Base-by-base conservation (phyloP, 2,113 vertebrate species). In the Ammodytes marinus region DNA sequence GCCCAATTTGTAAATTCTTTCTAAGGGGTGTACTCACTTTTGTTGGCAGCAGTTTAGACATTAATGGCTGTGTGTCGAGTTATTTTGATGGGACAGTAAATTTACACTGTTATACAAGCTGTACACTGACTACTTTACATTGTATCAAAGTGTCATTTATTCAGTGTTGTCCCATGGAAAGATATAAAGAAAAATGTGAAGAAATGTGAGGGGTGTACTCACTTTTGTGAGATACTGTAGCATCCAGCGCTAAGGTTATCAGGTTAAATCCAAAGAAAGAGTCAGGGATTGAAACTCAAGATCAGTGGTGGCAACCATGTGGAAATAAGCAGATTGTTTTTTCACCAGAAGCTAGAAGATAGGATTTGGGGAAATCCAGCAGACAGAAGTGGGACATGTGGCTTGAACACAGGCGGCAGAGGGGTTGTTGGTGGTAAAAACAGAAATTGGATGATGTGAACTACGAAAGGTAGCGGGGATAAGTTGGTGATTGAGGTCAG, bases 401-500 rank as follows among this genome's bases (percentile, higher is more conserved):
- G 60, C 47, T 69, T 80, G 54, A 70, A 71, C 55, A 35, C n/a
- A 0, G 13, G n/a, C 14, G 14, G 64, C 42, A 47, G 7, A 13
- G 9, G 49, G 11, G 46, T 47, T 4, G 1, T 59, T 67, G 64
- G 61, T 27, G 27, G 27, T 27, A 27, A 60, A 27, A 66, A 85
- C 45, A 73, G 39, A 75, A 76, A 66, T 58, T 65, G 37, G 75
- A 68, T 85, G 67, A 80, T 46, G 40, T 46, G 69, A 69, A 78
- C 42, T 79, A 83, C 40, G 86, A 89, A 77, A 64, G 13, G 42
- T 49, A 53, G 49, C 46, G 27, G n/a, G 45, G 75, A 76, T 74
- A 78, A 79, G 40, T 60, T 43, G 0, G n/a, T 79, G 77, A 83
- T 83, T 80, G 82, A 64, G 79, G 84, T 85, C 69, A 85, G 47